A percentile compares a stretch with the other conserved stretches of the same genome.
These are phyloP conservation scores for Pollimyrus isidori DNA, from an alignment of 2,113 vertebrate genomes.

Conservation along the genomic window DNA sequence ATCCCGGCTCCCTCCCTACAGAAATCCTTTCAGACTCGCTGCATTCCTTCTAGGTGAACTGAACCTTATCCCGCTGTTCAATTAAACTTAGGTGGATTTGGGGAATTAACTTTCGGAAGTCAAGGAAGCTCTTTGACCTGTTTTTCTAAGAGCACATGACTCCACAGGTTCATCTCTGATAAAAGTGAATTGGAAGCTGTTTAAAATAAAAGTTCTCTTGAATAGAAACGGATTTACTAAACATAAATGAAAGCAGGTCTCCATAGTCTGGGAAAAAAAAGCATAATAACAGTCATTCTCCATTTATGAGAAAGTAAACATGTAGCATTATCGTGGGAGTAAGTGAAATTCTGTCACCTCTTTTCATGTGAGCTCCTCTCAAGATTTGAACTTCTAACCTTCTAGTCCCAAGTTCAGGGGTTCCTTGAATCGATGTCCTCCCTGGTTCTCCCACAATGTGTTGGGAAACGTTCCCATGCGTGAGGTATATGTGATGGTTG, in stretches of 20 bases:
- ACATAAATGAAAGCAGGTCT: background rate
- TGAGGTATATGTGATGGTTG: background rate
- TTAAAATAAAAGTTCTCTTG: constrained; percentile 4
- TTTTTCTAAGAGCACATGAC: constrained; percentile 32
- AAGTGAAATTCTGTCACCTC: background rate
- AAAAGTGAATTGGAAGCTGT: constrained; percentile 32
- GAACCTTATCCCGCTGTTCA: constrained; percentile 33
- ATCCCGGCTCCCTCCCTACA: constrained; percentile 1
- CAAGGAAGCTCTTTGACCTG: constrained; percentile 42
- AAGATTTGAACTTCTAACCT: background rate
- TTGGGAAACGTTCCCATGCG: background rate
- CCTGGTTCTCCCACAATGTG: background rate
- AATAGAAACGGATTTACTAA: background rate
- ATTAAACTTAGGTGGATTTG: constrained; percentile 26
- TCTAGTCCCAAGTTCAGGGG: background rate
- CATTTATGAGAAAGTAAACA: background rate
- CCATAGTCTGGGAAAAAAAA: background rate
- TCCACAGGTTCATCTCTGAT: constrained; percentile 27
- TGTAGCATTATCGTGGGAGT: background rate
- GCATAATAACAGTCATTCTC: background rate
- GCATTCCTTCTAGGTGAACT: constrained; percentile 33
- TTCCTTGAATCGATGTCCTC: background rate
- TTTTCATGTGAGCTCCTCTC: background rate
- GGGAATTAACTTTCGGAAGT: constrained; percentile 38
- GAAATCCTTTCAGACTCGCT: constrained; percentile 24